phyloP scores from a whole-genome alignment of 2,797 vertebrate species.

The Mionectes olivaceus region DNA sequence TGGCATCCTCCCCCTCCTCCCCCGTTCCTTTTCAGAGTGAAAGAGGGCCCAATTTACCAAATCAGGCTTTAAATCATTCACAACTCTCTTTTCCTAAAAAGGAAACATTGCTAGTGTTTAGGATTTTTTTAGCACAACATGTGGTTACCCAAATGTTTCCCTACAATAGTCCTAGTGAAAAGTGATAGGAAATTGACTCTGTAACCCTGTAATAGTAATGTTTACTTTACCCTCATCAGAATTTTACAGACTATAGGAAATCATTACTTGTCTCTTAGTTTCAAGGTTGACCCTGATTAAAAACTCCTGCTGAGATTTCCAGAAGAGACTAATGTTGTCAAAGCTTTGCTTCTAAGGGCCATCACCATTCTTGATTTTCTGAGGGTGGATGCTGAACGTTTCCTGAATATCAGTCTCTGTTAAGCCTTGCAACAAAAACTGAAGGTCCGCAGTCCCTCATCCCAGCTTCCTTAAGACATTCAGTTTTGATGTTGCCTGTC shows the following conservation, averaged over 20 bases:
- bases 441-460: not conserved
- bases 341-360: not conserved
- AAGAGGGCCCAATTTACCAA: not conserved
- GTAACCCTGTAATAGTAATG: constrained; percentile 31
- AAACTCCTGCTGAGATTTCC: constrained; percentile 28
- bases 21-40: not conserved
- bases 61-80: constrained; percentile 49
- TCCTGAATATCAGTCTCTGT: not conserved
- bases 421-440: not conserved
- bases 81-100: constrained; percentile 30
- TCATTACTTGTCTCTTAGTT: not conserved
- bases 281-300: constrained; percentile 30
- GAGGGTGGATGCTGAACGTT: accelerated
- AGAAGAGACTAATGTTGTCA: not conserved
- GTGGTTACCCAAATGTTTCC: constrained; percentile 47
- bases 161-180: constrained; percentile 50
- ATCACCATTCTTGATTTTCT: not conserved
- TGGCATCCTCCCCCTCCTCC: not conserved
- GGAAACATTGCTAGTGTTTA: constrained; percentile 37
- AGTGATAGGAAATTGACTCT: constrained; percentile 62
- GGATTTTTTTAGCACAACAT: constrained; percentile 39
- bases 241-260: constrained; percentile 58
- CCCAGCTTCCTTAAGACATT: not conserved
- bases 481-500: not conserved
- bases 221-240: constrained; percentile 53